Evolutionary conservation across 2,797 vertebrate genomes (phyloP).

Genomic region (Megalops cyprinoides): DNA sequence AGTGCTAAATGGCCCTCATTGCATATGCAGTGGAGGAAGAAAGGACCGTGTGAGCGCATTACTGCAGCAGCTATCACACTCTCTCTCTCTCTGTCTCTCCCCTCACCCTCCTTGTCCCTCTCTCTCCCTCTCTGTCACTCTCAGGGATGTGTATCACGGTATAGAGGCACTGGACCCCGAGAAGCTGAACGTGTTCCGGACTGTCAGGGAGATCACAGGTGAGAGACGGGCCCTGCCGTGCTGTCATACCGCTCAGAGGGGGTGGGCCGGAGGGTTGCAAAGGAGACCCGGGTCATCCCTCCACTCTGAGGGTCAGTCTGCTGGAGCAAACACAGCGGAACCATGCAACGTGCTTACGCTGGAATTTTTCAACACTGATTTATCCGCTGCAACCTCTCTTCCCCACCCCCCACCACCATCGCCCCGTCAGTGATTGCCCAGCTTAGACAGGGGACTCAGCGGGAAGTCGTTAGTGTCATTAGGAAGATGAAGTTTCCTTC

Average conservation of each 20-base stretch:
- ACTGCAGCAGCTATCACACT: background rate
- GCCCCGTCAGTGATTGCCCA: background rate
- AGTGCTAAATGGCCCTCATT: no score
- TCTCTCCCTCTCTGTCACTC: slow-evolving; percentile 33
- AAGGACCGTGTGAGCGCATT: background rate
- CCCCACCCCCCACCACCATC: background rate
- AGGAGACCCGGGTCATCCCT: background rate
- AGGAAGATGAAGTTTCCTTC: slow-evolving; percentile 46
- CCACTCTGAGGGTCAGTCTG: slow-evolving; percentile 25
- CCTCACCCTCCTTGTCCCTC: slow-evolving; percentile 2
- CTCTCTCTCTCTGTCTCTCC: slow-evolving; percentile 7
- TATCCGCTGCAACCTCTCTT: background rate
- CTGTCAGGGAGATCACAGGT: slow-evolving; percentile 97
- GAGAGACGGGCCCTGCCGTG: slow-evolving; percentile 36
- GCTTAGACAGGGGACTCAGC: slow-evolving; percentile 46
- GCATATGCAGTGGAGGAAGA: background rate
- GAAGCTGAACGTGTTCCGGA: slow-evolving; percentile 92
- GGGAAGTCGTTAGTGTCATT: slow-evolving; percentile 54
- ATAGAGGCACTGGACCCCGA: slow-evolving; percentile 94
- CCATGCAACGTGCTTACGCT: no score
- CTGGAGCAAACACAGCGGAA: slow-evolving; percentile 28
- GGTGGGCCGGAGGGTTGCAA: no score
- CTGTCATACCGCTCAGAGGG: no score
- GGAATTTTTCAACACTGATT: background rate
- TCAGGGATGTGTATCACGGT: slow-evolving; percentile 92